Conservation (phyloP, 2,113 vertebrate genomes). For the Oxyura jamaicensis region DNA sequence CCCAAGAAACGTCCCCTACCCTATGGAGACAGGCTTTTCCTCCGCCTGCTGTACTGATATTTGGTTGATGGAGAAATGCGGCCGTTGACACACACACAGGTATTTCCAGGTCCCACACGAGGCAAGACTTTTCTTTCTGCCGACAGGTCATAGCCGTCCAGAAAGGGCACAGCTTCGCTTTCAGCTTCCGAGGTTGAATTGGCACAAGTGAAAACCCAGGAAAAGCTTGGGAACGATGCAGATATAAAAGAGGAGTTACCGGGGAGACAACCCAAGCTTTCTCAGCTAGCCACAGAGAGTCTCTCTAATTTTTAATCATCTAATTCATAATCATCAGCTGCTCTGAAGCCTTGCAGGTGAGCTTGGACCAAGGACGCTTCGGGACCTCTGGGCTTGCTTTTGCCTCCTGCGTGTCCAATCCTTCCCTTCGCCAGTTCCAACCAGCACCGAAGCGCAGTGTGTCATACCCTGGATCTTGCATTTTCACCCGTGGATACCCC, state of each 20-base stretch:
- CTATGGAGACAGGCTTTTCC: neutral
- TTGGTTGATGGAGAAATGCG: neutral
- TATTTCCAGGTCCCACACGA: neutral
- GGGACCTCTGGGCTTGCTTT: neutral
- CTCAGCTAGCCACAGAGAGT: neutral
- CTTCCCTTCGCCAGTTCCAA: neutral
- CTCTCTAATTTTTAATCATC: neutral
- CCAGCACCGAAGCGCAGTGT: too few species aligned
- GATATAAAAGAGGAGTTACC: neutral
- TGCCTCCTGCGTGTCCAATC: fast-evolving
- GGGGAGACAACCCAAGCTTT: neutral
- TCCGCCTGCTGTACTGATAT: neutral
- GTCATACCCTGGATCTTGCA: neutral
- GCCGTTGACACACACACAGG: neutral
- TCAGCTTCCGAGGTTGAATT: neutral
- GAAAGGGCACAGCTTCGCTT: neutral
- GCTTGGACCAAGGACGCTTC: neutral
- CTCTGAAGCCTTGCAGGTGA: neutral
- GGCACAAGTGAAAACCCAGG: neutral
- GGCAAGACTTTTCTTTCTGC: too few species aligned
- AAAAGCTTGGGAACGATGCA: neutral
- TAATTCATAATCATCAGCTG: neutral
- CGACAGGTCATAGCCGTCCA: neutral
- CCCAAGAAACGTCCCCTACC: neutral
- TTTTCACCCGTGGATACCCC: too few species aligned